Evolutionary conservation across 2,888 invertebrate species (phyloP).

Genomic region (Clunio marinus): DNA sequence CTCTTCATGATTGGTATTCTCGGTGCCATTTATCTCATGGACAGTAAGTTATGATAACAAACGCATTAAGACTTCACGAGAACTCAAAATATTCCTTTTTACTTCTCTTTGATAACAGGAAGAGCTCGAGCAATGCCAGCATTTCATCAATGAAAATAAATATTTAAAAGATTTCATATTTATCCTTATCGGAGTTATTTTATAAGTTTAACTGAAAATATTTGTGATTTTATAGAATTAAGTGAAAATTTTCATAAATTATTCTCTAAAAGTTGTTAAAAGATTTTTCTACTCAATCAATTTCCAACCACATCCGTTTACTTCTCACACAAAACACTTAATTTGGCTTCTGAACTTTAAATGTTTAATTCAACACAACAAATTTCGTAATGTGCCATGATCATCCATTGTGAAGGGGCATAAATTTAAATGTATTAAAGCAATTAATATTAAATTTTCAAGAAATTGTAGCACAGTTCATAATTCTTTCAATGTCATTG

Average conservation of each 20-base stretch:
- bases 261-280: background rate
- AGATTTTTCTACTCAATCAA: background rate
- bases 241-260: background rate
- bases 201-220: background rate
- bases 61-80: too few species aligned
- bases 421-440: background rate
- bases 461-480: too few species aligned
- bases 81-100: background rate
- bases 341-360: background rate
- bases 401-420: background rate
- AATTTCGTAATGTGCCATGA: background rate
- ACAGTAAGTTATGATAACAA: constrained; percentile 5
- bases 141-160: constrained; percentile 13
- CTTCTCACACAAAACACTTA: background rate
- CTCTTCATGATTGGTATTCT: constrained; percentile 26
- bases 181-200: too few species aligned
- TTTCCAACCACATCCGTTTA: background rate
- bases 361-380: background rate
- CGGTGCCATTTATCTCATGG: constrained; percentile 20
- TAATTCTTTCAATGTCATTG: background rate
- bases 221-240: background rate
- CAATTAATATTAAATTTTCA: background rate
- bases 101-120: constrained; percentile 14
- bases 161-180: too few species aligned
- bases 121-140: constrained; percentile 30